Percentiles rank a stretch among this genome's conserved stretches.
Conservation (phyloP, 1,140 invertebrate species). For the Nasonia giraulti region DNA sequence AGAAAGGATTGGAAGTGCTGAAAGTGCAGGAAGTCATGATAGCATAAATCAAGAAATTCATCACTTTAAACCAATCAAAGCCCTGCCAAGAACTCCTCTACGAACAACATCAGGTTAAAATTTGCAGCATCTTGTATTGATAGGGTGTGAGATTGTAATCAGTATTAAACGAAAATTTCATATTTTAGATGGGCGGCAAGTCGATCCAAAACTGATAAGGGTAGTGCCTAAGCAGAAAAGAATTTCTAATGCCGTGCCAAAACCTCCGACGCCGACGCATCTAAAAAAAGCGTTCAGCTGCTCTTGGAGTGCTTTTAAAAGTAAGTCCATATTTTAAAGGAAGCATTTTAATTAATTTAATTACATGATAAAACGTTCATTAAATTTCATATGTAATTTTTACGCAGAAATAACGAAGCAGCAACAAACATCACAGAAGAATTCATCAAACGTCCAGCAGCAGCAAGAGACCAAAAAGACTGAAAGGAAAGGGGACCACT, state of each 20-base stretch:
- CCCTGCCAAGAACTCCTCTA: slow-evolving; percentile 73
- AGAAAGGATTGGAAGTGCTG: slow-evolving; percentile 68
- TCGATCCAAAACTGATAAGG: slow-evolving; percentile 71
- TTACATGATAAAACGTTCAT: neutral
- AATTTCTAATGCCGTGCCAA: slow-evolving; percentile 61
- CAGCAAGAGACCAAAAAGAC: slow-evolving; percentile 46
- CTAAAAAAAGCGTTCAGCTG: slow-evolving; percentile 67
- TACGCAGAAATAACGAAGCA: slow-evolving; percentile 25
- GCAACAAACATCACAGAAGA: slow-evolving; percentile 15
- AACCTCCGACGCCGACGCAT: slow-evolving; percentile 63
- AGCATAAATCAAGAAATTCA: slow-evolving; percentile 78
- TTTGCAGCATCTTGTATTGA: neutral
- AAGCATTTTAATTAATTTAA: neutral
- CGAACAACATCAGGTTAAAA: slow-evolving; percentile 64
- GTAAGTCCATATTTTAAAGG: slow-evolving; percentile 54
- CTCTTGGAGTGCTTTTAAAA: slow-evolving; percentile 72
- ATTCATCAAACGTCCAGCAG: slow-evolving; percentile 6
- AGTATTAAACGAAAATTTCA: neutral
- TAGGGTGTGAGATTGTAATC: slow-evolving; percentile 25
- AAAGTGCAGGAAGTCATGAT: slow-evolving; percentile 75
- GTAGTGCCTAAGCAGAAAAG: slow-evolving; percentile 67
- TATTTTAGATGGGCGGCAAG: slow-evolving; percentile 67
- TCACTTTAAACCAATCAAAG: slow-evolving; percentile 77
- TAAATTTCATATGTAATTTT: neutral
- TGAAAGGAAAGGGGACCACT: slow-evolving; percentile 41